These are phyloP conservation scores for Mobula hypostoma DNA, from an alignment of 2,113 vertebrate species.

Conservation along the genomic window DNA sequence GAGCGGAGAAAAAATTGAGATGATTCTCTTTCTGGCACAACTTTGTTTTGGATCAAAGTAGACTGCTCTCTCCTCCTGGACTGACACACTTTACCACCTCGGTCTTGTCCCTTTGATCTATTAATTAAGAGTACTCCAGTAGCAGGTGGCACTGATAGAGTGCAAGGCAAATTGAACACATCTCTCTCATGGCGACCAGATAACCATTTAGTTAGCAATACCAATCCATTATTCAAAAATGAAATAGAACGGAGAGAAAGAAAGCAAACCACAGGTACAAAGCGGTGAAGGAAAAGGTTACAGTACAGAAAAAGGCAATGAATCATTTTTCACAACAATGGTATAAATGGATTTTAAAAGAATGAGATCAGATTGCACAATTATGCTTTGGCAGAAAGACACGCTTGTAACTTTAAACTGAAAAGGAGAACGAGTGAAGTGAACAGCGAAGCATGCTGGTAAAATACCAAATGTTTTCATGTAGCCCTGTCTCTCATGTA, in stretches of 20 bases:
- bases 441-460: slow-evolving; percentile 46
- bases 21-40: slow-evolving; percentile 41
- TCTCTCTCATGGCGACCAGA: slow-evolving; percentile 42
- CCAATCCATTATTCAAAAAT: slow-evolving; percentile 38
- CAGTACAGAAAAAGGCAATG: background rate
- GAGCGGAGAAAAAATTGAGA: slow-evolving; percentile 1
- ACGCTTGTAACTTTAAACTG: slow-evolving; percentile 34
- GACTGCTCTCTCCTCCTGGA: slow-evolving; percentile 50
- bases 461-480: slow-evolving; percentile 39
- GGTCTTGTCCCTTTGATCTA: slow-evolving; percentile 60
- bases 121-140: slow-evolving; percentile 62
- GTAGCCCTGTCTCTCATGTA: background rate
- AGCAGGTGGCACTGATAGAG: slow-evolving; percentile 63
- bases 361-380: slow-evolving; percentile 41
- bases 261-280: slow-evolving; percentile 22
- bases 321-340: slow-evolving; percentile 55
- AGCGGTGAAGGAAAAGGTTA: slow-evolving; percentile 13
- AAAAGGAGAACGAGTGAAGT: slow-evolving; percentile 42
- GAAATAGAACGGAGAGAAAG: slow-evolving; percentile 36
- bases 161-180: slow-evolving; percentile 45
- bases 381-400: slow-evolving; percentile 37
- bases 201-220: slow-evolving; percentile 48
- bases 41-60: slow-evolving; percentile 62
- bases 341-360: slow-evolving; percentile 54
- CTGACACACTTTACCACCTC: slow-evolving; percentile 60